Percentiles rank a stretch among this genome's conserved stretches.
These are phyloP conservation scores for Nanger granti DNA, from an alignment of 2,113 vertebrate species.

Conservation along the genomic window DNA sequence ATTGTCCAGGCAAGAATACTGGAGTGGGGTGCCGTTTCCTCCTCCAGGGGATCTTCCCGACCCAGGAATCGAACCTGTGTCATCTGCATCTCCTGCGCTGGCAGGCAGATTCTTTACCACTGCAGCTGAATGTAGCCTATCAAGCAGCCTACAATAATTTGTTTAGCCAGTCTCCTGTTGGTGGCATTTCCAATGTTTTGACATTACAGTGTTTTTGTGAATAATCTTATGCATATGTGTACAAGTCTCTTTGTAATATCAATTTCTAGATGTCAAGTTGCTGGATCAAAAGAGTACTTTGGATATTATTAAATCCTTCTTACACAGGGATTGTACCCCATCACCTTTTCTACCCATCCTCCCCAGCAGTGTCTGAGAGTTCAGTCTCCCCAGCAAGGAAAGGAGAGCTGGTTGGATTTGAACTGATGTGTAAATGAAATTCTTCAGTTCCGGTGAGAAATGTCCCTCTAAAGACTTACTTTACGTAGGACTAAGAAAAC, in stretches of 20 bases:
- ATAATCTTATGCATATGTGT: background rate
- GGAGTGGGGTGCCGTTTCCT: background rate
- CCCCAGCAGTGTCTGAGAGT: background rate
- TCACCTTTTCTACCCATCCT: background rate
- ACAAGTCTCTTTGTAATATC: background rate
- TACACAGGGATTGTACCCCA: too few species aligned
- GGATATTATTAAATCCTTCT: background rate
- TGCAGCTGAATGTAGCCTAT: background rate
- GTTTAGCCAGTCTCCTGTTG: background rate
- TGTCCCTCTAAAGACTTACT: background rate
- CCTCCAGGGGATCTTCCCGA: background rate
- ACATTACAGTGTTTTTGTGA: background rate
- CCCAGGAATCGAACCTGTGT: background rate
- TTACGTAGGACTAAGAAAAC: background rate
- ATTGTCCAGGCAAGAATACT: background rate
- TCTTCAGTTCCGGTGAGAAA: background rate
- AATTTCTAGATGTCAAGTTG: background rate
- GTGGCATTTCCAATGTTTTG: background rate
- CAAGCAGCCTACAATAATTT: background rate
- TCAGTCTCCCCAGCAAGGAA: too few species aligned
- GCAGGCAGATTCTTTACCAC: background rate
- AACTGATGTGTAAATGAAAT: background rate
- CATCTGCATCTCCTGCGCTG: background rate
- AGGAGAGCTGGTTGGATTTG: background rate
- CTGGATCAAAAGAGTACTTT: background rate